phyloP scores from a whole-genome alignment of 2,797 vertebrate species.

The Aplochiton taeniatus region DNA sequence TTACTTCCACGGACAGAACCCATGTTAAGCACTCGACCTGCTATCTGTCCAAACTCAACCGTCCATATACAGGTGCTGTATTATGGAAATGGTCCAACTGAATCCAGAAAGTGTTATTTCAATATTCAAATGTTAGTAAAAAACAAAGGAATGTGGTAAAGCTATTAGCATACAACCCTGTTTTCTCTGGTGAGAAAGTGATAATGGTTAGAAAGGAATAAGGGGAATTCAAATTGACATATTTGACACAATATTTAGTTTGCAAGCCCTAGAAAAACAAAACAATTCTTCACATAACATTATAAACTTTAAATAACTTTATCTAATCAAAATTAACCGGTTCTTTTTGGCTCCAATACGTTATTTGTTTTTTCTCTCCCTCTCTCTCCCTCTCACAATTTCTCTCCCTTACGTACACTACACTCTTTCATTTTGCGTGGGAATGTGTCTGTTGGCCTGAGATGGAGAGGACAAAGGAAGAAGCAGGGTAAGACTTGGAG shows the following conservation, averaged over 20 bases:
- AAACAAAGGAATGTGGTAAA: slow-evolving; percentile 72
- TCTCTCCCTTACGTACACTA: slow-evolving; percentile 2
- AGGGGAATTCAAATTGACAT: slow-evolving; percentile 14
- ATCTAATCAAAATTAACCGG: too few species aligned
- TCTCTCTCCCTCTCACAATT: not conserved
- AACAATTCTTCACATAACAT: too few species aligned
- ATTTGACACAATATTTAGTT: too few species aligned
- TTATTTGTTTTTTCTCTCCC: slow-evolving; percentile 7
- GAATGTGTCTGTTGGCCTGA: slow-evolving; percentile 25
- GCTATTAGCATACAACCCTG: slow-evolving; percentile 72
- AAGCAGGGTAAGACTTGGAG: slow-evolving; percentile 14
- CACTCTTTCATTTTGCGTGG: slow-evolving; percentile 4
- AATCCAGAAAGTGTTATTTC: slow-evolving; percentile 74
- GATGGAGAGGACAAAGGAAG: slow-evolving; percentile 13
- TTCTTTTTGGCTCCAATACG: too few species aligned
- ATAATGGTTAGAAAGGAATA: slow-evolving; percentile 46
- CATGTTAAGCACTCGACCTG: slow-evolving; percentile 42
- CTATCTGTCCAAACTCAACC: slow-evolving; percentile 46
- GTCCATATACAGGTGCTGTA: slow-evolving; percentile 64
- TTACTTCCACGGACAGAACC: slow-evolving; percentile 32
- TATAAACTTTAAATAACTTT: too few species aligned
- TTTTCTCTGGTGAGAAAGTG: slow-evolving; percentile 61
- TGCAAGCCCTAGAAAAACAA: too few species aligned
- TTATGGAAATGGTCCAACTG: slow-evolving; percentile 67
- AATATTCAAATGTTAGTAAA: slow-evolving; percentile 79